Base-by-base conservation (phyloP, 1,140 invertebrate species). In the Aphaenogaster ashmeadi region DNA sequence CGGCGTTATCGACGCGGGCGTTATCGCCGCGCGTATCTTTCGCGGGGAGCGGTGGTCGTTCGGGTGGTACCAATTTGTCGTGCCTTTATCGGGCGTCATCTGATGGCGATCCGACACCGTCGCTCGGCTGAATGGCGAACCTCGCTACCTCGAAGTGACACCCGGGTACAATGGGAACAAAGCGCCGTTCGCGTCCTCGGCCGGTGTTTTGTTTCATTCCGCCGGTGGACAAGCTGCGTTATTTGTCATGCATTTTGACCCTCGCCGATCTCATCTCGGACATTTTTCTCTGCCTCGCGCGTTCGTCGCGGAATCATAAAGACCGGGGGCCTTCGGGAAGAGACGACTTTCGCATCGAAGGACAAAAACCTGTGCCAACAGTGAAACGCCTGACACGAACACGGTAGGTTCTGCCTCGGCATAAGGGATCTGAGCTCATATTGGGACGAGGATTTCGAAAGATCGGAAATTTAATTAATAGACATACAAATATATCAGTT, bases 11-110 rank as follows among this genome's bases (percentile, higher is more conserved):
- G 94, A 94, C 93, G 91, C 87, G 90, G 77, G 87, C 69, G 83
- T 94, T 93, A 94, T 94, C 93, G 75, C 11, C 50, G 58, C 66
- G 81, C 72, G 81, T 89, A 94, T 94, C 93, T 94, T 93, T 54
- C 91, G 91, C 90, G 93, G 91, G 92, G 92, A 93, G 91, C 92
- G 92, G 90, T 91, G 92, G 89, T 93, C 94, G 92, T 94, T 94
- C 92, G 94, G 94, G 94, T 94, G 94, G 94, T 94, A 94, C 92
- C 94, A 94, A 95, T 95, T 95, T 94, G 93, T 95, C 94, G 91
- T 92, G 87, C 78, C 93, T 94, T 95, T 95, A 95, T 95, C 94
- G 92, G 91, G 89, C 94, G 92, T 95, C 93, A 95, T 95, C 94
- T 94, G 93, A 94, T 94, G 93, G 94, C 92, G 94, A 95, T 91